Evolutionary conservation across 2,888 invertebrate species (phyloP), one percentile per base, ranked within the genome.

Genomic region (Sinelater perroti): DNA sequence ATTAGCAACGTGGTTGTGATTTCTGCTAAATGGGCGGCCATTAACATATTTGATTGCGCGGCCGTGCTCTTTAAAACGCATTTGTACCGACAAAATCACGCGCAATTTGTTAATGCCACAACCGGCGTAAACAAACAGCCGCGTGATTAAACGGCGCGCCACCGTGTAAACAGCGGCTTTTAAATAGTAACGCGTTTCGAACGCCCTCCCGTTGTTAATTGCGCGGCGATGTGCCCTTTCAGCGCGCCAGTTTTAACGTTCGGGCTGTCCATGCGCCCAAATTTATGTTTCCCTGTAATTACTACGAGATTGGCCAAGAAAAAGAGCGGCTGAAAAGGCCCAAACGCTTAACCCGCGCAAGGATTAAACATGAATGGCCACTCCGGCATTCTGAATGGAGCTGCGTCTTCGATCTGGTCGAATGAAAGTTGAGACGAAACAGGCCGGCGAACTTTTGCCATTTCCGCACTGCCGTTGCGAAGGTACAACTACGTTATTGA

Each of bases 171-270:
- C 24, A 24, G 13, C 13, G 1, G 24, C 13, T 40, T 40, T 40
- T 14, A 40, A 40, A 40, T 40, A 40, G 40, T 26, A 21, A 40
- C n/a, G 26, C 40, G 10, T 40, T 40, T 40, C 40, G 7, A 20
- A 40, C 24, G 8, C 24, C 40, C 24, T 40, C 13, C 24, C 38
- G 16, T 6, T 17, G 38, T 38, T 40, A 40, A 40, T 40, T 40
- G 26, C 40, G 26, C n/a, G 40, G 40, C 24, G 40, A 26, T n/a
- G n/a, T n/a, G n/a, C n/a, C n/a, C n/a, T n/a, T n/a, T n/a, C n/a
- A n/a, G n/a, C n/a, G 13, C 40, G 40, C 26, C 26, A 40, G 40
- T 40, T 40, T 40, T 40, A 40, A 16, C 13, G 38, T 21, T 38
- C 14, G 24, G 21, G 17, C 24, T 40, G 40, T 40, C 26, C 26